A percentile compares a stretch with the other conserved stretches of the same genome.
phyloP scores from a whole-genome alignment of 64 coral and sea anemone genomes.

The Actinia tenebrosa region DNA sequence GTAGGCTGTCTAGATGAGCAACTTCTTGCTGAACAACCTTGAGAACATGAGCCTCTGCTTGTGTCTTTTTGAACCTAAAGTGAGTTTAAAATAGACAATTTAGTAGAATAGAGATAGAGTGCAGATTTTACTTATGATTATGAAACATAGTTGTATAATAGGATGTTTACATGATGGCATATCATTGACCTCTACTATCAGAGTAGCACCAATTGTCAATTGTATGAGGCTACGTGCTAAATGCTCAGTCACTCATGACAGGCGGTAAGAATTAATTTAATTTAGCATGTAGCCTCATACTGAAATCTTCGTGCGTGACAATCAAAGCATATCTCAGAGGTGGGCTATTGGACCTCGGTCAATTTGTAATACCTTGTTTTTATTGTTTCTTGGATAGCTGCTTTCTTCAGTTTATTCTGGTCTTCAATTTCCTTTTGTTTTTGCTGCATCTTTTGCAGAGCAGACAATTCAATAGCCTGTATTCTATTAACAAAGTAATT shows the following conservation, averaged over 20 bases:
- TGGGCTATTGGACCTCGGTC: too few species aligned
- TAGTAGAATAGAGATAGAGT: neutral
- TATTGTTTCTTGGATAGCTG: constrained; percentile 78
- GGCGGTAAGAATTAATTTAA: too few species aligned
- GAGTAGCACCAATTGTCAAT: too few species aligned
- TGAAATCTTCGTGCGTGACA: too few species aligned
- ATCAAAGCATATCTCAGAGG: too few species aligned
- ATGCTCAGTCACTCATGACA: too few species aligned
- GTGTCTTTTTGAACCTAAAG: constrained; percentile 67
- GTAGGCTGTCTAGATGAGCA: constrained; percentile 68
- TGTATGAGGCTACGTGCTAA: too few species aligned
- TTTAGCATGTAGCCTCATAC: too few species aligned
- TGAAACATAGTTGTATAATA: neutral
- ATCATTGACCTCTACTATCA: too few species aligned
- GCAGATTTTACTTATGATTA: neutral
- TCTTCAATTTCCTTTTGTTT: constrained; percentile 98
- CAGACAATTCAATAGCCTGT: constrained; percentile 83
- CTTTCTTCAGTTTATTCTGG: constrained; percentile 90
- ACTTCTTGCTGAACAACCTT: constrained; percentile 85
- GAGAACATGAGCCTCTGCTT: constrained; percentile 75
- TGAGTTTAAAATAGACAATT: neutral
- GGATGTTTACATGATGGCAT: too few species aligned
- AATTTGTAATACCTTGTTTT: constrained; percentile 52
- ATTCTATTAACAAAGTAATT: constrained; percentile 49
- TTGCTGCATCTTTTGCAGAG: constrained; percentile 87